These are phyloP conservation scores for Portevinia maculata DNA, from an alignment of 2,888 invertebrate genomes.

Conservation along the genomic window DNA sequence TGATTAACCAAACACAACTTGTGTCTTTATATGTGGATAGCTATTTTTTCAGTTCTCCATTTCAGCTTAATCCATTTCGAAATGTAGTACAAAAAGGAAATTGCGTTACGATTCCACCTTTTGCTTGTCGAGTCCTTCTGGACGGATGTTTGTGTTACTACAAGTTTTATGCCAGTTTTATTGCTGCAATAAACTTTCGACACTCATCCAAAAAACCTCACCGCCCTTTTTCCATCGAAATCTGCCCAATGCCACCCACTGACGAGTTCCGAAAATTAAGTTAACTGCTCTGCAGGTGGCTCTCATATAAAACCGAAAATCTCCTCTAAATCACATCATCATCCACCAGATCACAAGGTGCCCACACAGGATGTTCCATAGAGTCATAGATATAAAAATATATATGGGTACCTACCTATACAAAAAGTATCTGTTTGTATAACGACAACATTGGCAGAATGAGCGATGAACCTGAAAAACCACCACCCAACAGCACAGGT, in stretches of 20 bases:
- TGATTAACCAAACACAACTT: too few relatives aligned
- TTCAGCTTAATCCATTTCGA: conserved; percentile 47
- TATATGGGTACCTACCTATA: not conserved
- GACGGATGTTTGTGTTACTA: conserved; percentile 24
- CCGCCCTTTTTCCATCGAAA: not conserved
- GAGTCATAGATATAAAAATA: conserved; percentile 13
- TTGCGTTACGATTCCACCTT: conserved; percentile 60
- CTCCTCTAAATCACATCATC: conserved; percentile 62
- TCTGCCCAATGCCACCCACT: conserved; percentile 7
- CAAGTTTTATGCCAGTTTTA: conserved; percentile 45
- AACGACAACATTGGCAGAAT: conserved; percentile 46
- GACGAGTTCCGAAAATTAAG: conserved; percentile 53
- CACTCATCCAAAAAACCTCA: conserved; percentile 14
- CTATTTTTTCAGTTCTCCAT: conserved; percentile 8
- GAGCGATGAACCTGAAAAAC: conserved; percentile 64
- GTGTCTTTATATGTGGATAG: not conserved
- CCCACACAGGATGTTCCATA: conserved; percentile 39
- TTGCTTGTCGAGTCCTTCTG: conserved; percentile 42
- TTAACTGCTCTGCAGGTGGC: conserved; percentile 67
- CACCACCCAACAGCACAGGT: conserved; percentile 58
- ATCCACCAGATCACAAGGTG: conserved; percentile 39
- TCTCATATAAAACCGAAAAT: conserved; percentile 69
- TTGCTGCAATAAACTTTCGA: conserved; percentile 66
- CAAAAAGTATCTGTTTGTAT: conserved; percentile 1
- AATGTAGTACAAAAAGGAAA: conserved; percentile 52